A percentile compares a stretch with the other conserved stretches of the same genome.
phyloP scores from a whole-genome alignment of 1,140 invertebrate genomes.

The Amphibalanus amphitrite region DNA sequence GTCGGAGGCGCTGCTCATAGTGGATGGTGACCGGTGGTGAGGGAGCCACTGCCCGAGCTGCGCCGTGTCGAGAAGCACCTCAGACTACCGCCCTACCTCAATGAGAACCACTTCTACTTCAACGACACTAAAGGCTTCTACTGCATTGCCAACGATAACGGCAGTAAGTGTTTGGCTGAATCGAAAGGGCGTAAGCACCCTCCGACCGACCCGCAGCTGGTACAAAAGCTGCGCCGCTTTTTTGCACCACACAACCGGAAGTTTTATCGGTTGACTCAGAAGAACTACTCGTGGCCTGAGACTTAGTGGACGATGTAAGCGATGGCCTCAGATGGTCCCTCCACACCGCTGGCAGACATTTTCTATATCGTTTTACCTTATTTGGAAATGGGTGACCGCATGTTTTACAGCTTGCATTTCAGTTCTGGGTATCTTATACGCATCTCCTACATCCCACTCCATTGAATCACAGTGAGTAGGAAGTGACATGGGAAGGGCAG shows the following conservation, averaged over 20 bases:
- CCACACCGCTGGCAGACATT: not conserved
- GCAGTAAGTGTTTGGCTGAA: conserved; percentile 71
- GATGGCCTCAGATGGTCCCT: no score
- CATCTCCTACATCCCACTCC: no score
- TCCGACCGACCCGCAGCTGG: conserved; percentile 46
- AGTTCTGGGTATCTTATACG: not conserved
- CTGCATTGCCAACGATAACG: conserved; percentile 42
- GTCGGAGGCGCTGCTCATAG: conserved; percentile 62
- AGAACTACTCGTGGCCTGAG: conserved; percentile 63
- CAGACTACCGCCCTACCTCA: conserved; percentile 62
- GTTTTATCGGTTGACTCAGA: conserved; percentile 76
- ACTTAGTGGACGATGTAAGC: no score
- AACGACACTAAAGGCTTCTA: conserved; percentile 88
- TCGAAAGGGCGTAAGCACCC: conserved; percentile 84
- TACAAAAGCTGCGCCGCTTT: conserved; percentile 62
- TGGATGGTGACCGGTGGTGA: conserved; percentile 75
- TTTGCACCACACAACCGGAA: conserved; percentile 78
- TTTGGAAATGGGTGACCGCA: not conserved
- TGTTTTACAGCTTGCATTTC: not conserved
- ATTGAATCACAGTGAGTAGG: no score
- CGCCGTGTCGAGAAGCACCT: conserved; percentile 71
- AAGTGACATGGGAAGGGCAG: no score
- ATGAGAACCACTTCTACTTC: conserved; percentile 81
- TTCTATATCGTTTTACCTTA: not conserved
- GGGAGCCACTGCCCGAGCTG: conserved; percentile 70